Conservation (phyloP, 2,113 vertebrate species). For the Colistium nudipinnis region DNA sequence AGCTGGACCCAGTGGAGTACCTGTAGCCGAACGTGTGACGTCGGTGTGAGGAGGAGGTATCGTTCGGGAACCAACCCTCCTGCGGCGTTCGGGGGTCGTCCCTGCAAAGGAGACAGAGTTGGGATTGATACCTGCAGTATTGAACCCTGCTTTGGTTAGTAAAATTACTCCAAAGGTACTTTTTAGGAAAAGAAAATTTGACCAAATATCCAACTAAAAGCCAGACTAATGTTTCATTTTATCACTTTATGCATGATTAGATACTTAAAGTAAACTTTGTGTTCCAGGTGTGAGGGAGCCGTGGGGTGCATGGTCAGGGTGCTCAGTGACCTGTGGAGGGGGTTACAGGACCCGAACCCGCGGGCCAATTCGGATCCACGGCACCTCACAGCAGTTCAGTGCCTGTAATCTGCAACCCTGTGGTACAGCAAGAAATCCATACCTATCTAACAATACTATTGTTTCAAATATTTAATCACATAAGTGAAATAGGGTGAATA, state of each 20-base stretch:
- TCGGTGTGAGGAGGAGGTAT: conserved; percentile 85
- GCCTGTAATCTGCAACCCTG: conserved; percentile 87
- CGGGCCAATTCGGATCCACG: conserved; percentile 65
- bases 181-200: not conserved
- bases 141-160: conserved; percentile 82
- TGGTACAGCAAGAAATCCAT: conserved; percentile 72
- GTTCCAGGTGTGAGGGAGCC: conserved; percentile 67
- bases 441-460: not conserved
- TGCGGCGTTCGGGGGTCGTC: conserved; percentile 77
- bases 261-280: not conserved
- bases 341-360: conserved; percentile 86
- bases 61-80: conserved; percentile 81
- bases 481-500: not conserved
- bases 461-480: not conserved
- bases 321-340: conserved; percentile 88
- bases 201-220: not conserved
- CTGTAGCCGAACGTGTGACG: conserved; percentile 87
- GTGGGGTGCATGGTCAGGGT: conserved; percentile 86
- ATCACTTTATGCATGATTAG: not conserved
- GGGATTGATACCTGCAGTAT: conserved; percentile 88
- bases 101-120: conserved; percentile 81
- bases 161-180: not conserved
- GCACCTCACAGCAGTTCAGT: conserved; percentile 84
- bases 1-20: conserved; percentile 87
- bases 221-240: not conserved